These are phyloP conservation scores for Agrotis segetum DNA, from an alignment of 2,888 invertebrate genomes.

Conservation along the genomic window DNA sequence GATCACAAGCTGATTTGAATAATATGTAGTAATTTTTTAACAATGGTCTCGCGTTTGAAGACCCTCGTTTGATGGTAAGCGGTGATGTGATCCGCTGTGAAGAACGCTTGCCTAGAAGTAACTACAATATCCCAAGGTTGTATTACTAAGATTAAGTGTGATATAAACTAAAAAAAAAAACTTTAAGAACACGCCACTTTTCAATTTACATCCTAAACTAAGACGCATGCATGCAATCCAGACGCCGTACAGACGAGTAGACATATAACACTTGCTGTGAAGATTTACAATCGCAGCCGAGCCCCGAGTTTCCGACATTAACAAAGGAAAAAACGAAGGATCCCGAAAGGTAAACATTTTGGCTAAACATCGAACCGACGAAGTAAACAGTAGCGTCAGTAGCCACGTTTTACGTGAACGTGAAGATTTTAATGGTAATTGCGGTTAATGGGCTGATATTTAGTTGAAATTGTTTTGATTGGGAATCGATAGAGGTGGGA, in stretches of 20 bases:
- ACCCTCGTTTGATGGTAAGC: too few relatives aligned
- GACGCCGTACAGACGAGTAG: slow-evolving; percentile 44
- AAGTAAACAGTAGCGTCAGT: slow-evolving; percentile 55
- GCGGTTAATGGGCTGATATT: slow-evolving; percentile 10
- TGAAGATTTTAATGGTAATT: slow-evolving; percentile 20
- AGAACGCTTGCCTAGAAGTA: too few relatives aligned
- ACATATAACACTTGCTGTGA: slow-evolving; percentile 56
- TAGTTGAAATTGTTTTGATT: not conserved
- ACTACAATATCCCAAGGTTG: too few relatives aligned
- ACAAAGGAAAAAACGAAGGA: slow-evolving; percentile 59
- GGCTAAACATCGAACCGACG: slow-evolving; percentile 50
- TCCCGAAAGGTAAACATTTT: slow-evolving; percentile 58
- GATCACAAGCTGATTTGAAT: not conserved
- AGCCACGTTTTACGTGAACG: slow-evolving; percentile 46
- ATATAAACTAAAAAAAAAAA: too few relatives aligned
- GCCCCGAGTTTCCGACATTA: slow-evolving; percentile 45
- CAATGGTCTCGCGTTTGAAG: too few relatives aligned
- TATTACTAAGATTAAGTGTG: too few relatives aligned
- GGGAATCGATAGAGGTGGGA: not conserved
- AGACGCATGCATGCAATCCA: slow-evolving; percentile 38
- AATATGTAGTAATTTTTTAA: not conserved
- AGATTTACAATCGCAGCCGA: slow-evolving; percentile 58
- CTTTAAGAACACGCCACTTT: too few relatives aligned
- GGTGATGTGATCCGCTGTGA: too few relatives aligned
- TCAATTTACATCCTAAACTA: slow-evolving; percentile 8